Evolutionary conservation across 2,888 invertebrate genomes (phyloP).

Genomic region (Drosophila atripex): DNA sequence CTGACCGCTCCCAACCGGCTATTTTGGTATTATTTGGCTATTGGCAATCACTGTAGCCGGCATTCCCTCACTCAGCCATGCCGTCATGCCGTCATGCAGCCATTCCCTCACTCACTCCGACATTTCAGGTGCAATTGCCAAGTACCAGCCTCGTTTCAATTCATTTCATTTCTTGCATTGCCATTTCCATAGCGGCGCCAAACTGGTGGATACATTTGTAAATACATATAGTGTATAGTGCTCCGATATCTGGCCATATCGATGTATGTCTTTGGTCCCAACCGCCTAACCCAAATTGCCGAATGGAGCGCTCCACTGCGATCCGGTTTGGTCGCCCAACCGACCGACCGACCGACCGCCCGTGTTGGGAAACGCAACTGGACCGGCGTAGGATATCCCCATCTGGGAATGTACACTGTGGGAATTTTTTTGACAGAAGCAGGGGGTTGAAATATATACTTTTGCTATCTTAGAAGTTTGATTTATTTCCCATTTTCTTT

Average conservation of each 20-base stretch:
- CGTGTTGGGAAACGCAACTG: conserved; percentile 31
- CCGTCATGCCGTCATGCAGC: no score
- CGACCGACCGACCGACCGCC: neutral
- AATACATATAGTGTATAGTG: neutral
- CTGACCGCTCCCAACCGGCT: conserved; percentile 47
- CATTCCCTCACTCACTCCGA: neutral
- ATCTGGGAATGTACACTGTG: neutral
- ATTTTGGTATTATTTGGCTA: conserved; percentile 27
- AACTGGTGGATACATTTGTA: conserved; percentile 38
- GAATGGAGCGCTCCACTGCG: conserved; percentile 39
- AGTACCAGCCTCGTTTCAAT: conserved; percentile 53
- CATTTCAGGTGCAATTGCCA: conserved; percentile 52
- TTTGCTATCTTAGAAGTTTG: no score
- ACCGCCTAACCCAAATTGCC: conserved; percentile 70
- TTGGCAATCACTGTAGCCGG: conserved; percentile 57
- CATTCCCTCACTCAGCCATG: neutral
- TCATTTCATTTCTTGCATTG: conserved; percentile 45
- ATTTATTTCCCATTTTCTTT: no score
- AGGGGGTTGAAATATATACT: no score
- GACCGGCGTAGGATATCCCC: conserved; percentile 40
- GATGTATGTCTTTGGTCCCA: neutral
- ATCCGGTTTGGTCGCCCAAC: conserved; percentile 23
- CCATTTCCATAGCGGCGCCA: conserved; percentile 52
- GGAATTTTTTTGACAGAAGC: neutral
- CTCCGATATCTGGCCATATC: neutral